Conservation (phyloP, 1,140 invertebrate genomes). For the Macrobrachium nipponense region DNA sequence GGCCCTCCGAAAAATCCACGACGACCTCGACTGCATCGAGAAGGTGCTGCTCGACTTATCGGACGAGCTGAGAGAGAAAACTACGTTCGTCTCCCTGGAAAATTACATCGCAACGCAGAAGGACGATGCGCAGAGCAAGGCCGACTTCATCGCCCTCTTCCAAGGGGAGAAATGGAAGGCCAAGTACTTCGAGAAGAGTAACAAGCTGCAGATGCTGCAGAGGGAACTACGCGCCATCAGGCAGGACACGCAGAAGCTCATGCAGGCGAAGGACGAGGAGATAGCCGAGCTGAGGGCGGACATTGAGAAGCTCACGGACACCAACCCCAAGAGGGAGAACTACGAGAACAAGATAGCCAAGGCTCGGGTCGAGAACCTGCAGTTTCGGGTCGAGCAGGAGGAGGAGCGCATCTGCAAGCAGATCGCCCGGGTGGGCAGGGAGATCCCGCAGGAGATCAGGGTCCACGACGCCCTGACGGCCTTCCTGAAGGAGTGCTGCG, state of each 20-base stretch:
- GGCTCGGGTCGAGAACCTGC: slow-evolving; percentile 49
- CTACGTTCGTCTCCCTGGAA: slow-evolving; percentile 24
- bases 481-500: slow-evolving; percentile 45
- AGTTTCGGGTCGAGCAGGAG: slow-evolving; percentile 45
- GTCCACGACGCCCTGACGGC: slow-evolving; percentile 40
- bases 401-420: slow-evolving; percentile 29
- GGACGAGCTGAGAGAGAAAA: slow-evolving; percentile 1
- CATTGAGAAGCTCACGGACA: slow-evolving; percentile 21
- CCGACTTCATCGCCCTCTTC: slow-evolving; percentile 47
- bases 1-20: slow-evolving; percentile 32
- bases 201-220: slow-evolving; percentile 25
- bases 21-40: slow-evolving; percentile 36
- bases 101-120: slow-evolving; percentile 29
- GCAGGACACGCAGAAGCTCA: slow-evolving; percentile 33
- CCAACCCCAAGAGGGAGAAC: slow-evolving; percentile 42
- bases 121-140: slow-evolving; percentile 35
- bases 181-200: slow-evolving; percentile 37
- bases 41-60: slow-evolving; percentile 21
- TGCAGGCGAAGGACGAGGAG: slow-evolving; percentile 41
- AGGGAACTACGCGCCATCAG: slow-evolving; percentile 14
- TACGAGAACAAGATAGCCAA: slow-evolving; percentile 43
- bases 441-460: slow-evolving; percentile 45
- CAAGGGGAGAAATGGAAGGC: slow-evolving; percentile 53
- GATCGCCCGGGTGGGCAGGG: slow-evolving; percentile 44
- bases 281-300: slow-evolving; percentile 30